Percentiles rank a stretch among this genome's conserved stretches.
Conservation (phyloP, 2,797 vertebrate genomes). For the Sitta carolinensis region DNA sequence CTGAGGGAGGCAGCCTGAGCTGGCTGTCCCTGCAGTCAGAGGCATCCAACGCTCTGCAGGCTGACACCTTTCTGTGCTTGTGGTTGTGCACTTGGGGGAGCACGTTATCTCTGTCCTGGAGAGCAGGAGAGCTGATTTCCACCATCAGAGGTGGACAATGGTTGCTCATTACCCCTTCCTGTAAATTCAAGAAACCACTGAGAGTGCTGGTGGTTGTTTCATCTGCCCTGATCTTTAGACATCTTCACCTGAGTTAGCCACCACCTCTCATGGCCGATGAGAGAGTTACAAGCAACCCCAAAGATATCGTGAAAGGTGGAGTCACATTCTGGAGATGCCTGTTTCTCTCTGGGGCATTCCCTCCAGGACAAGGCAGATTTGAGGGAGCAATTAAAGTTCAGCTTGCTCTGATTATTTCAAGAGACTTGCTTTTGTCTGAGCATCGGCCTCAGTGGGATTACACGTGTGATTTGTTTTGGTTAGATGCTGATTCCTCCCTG, state of each 20-base stretch:
- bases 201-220: not conserved
- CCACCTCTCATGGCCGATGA: not conserved
- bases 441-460: not conserved
- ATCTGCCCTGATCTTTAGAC: not conserved
- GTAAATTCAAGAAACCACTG: not conserved
- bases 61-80: fast-evolving
- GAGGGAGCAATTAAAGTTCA: not conserved
- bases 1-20: not conserved
- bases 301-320: fast-evolving
- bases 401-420: not conserved
- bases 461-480: fast-evolving
- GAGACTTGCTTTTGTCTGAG: not conserved
- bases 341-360: not conserved
- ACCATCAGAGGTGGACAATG: fast-evolving
- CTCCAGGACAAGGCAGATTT: not conserved
- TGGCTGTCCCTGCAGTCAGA: not conserved
- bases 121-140: not conserved
- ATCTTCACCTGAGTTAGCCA: not conserved
- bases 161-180: not conserved
- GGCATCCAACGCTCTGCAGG: fast-evolving
- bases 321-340: not conserved
- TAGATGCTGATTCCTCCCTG: not conserved
- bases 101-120: fast-evolving
- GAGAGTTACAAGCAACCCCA: not conserved
- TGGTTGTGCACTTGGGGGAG: too few relatives aligned